Base-by-base conservation (phyloP, 2,113 vertebrate species). In the Tetraodon nigroviridis region DNA sequence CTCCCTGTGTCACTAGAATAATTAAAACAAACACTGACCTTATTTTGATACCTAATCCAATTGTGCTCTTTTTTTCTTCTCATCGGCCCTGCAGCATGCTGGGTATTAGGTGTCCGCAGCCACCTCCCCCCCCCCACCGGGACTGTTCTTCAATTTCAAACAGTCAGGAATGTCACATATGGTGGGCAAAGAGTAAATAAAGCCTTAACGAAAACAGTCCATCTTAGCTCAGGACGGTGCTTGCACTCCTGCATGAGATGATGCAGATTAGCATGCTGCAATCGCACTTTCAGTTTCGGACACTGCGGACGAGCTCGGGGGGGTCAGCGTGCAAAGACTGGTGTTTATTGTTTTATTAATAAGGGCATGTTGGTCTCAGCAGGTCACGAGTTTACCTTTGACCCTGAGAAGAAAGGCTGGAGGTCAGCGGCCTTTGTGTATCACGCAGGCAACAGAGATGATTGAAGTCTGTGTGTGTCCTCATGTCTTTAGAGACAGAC, bases 1-100 rank as follows among this genome's bases (percentile, higher is more conserved):
- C 90, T 90, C 89, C 84, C 88, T 86, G 69, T 92, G 92, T 93
- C 92, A 92, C 88, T 84, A 88, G 88, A 81, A 89, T 94, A 92
- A 94, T 93, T 93, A 94, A 94, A 93, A 92, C 89, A 93, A 94
- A 94, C 92, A 94, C 79, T 72, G 89, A 84, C 84, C 82, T 59
- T 93, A 92, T 93, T 94, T 93, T 93, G 89, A 84, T 93, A 93
- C 90, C 91, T 93, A 94, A 94, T 94, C 91, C 90, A 90, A 93
- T 94, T 92, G 88, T 88, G 88, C 51, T 71, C 88, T 86, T 88
- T 37, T 27, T 89, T 88, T 89, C 82, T 88, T 82, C 89, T 88
- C 86, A 82, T 75, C 61, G 73, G 83, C 80, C 88, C 89, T 70
- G 87, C 84, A 91, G 87, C 81, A 82, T 72, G 83, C 86, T 81